phyloP scores from a whole-genome alignment of 2,888 invertebrate species.

The Notodonta ziczac region DNA sequence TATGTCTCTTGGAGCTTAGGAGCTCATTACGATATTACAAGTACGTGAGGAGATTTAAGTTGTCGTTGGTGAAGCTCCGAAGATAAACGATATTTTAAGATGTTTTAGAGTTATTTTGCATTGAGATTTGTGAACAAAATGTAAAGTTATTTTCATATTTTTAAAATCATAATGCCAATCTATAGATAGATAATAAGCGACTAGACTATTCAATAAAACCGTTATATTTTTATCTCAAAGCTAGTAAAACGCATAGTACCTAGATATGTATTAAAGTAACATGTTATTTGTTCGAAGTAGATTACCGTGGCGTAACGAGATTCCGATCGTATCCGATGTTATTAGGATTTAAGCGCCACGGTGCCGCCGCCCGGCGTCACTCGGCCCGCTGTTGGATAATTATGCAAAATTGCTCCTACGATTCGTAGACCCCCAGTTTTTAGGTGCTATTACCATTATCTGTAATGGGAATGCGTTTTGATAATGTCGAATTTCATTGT shows the following conservation, averaged over 20 bases:
- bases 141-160: constrained; percentile 14
- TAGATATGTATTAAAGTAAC: constrained; percentile 49
- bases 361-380: constrained; percentile 58
- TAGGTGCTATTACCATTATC: constrained; percentile 79
- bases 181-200: neutral
- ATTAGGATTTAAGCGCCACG: constrained; percentile 79
- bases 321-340: constrained; percentile 78
- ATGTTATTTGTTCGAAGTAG: constrained; percentile 69
- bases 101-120: constrained; percentile 30
- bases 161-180: too few species aligned
- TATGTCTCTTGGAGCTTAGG: constrained; percentile 73
- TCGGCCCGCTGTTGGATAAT: constrained; percentile 70
- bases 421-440: constrained; percentile 80
- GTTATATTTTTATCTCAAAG: neutral
- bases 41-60: constrained; percentile 79
- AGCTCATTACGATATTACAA: constrained; percentile 81
- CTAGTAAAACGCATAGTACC: constrained; percentile 26
- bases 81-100: constrained; percentile 49
- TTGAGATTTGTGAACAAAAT: constrained; percentile 26
- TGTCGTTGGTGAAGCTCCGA: constrained; percentile 59
- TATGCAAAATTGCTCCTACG: constrained; percentile 83
- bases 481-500: constrained; percentile 79
- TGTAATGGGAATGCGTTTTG: constrained; percentile 81
- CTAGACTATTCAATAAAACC: neutral
- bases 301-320: constrained; percentile 76